Evolutionary conservation across 2,888 invertebrate species (phyloP), one percentile per base, ranked within the genome.

Genomic region (Liopterus haemorrhoidalis): DNA sequence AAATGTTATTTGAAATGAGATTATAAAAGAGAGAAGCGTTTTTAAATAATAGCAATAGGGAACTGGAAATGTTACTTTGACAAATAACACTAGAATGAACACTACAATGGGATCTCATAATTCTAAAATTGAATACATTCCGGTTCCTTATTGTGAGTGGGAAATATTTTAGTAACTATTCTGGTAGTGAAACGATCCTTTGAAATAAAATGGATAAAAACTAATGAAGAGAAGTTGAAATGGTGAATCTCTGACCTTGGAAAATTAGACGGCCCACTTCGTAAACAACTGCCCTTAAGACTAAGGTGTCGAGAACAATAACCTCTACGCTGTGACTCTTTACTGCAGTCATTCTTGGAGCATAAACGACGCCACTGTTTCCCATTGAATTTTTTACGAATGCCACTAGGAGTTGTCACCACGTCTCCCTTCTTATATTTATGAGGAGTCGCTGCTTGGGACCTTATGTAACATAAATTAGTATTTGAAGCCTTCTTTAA

Each of bases 281-380:
- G 61, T 42, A 72, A 62, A 48, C 69, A 70, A 59, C 75, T 78
- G 28, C 91, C 91, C 63, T 92, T 85, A 59, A 94, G 78, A 57
- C 90, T 95, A 57, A 97, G 78, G 71, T 99, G 97, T 39, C 97
- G 73, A 15, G 97, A 99, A 68, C 97, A 99, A 71, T 79, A 97
- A 25, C 99, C 97, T 55, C 95, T 78, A 25, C 97, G 76, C 71
- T 99, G 97, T 61, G 96, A 96, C 76, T 99, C 97, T 72, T 92
- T 92, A 24, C 85, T 85, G 70, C 96, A 97, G 43, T 90, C 89
- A 60, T 91, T 90, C 67, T 89, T 90, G 48, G 94, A 94, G 72
- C 97, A 99, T 52, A 99, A 77, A 59, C 97, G 77, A 50, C 97
- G 79, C 99, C 97, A 99, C 68, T 99, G 99, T 71, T 99, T 99